These are phyloP conservation scores for Chionodraco myersi DNA, from an alignment of 2,113 vertebrate species.

Conservation along the genomic window DNA sequence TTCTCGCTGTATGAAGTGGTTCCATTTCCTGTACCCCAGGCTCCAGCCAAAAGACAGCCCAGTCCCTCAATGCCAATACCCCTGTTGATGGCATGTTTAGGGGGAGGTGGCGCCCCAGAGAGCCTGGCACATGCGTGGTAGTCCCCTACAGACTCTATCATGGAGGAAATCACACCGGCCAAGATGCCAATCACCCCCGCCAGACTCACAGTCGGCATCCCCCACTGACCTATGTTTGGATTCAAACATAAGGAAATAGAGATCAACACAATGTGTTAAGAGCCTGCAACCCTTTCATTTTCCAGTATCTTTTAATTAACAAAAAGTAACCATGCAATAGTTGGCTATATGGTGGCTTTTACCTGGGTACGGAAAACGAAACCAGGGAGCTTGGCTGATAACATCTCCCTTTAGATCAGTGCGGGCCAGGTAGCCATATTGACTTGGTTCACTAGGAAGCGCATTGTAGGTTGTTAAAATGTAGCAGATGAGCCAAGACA, in stretches of 20 bases:
- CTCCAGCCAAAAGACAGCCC: slow-evolving; percentile 93
- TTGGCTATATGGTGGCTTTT: slow-evolving; percentile 12
- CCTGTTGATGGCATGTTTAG: slow-evolving; percentile 91
- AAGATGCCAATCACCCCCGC: slow-evolving; percentile 95
- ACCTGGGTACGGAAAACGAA: slow-evolving; percentile 96
- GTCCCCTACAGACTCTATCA: slow-evolving; percentile 96
- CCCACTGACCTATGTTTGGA: slow-evolving; percentile 92
- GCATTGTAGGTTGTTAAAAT: slow-evolving; percentile 85
- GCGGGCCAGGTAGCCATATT: slow-evolving; percentile 90
- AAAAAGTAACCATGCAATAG: not conserved
- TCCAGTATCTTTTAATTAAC: not conserved
- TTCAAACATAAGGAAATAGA: slow-evolving; percentile 11
- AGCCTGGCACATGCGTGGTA: slow-evolving; percentile 95
- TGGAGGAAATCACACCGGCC: slow-evolving; percentile 93
- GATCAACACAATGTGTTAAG: not conserved
- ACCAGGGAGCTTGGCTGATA: slow-evolving; percentile 88
- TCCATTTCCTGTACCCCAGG: slow-evolving; percentile 95
- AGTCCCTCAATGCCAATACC: slow-evolving; percentile 95
- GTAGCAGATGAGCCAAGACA: slow-evolving; percentile 93
- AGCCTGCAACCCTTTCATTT: not conserved
- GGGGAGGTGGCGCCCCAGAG: slow-evolving; percentile 91
- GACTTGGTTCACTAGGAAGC: slow-evolving; percentile 83
- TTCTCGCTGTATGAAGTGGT: slow-evolving; percentile 98
- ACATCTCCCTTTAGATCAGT: slow-evolving; percentile 89
- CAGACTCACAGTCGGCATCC: slow-evolving; percentile 90